These are phyloP conservation scores for Saturnia japonica DNA, from an alignment of 2,888 invertebrate species.

Conservation along the genomic window DNA sequence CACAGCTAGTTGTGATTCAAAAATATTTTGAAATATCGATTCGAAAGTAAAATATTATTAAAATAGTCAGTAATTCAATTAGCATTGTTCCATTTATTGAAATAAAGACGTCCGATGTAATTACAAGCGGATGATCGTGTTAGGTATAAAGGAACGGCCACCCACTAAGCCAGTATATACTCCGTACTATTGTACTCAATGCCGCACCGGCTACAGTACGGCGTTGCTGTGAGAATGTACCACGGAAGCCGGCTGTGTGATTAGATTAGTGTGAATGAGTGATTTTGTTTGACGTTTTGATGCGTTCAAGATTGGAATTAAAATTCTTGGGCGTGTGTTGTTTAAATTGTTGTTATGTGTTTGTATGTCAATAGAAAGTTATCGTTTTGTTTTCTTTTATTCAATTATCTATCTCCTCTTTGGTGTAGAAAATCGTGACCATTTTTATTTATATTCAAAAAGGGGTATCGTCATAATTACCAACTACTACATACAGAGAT, in stretches of 20 bases:
- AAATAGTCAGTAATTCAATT: conserved; percentile 7
- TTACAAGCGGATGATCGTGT: conserved; percentile 19
- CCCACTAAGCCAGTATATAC: conserved; percentile 29
- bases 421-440: not conserved
- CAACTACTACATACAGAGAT: too few relatives aligned
- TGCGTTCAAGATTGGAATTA: conserved; percentile 25
- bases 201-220: conserved; percentile 7
- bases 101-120: conserved; percentile 22
- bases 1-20: too few relatives aligned
- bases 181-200: not conserved
- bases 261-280: conserved; percentile 62
- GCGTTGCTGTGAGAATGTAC: conserved; percentile 49
- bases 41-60: not conserved
- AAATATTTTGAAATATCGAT: too few relatives aligned
- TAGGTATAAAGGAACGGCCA: conserved; percentile 25
- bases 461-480: too few relatives aligned
- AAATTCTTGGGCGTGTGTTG: conserved; percentile 17
- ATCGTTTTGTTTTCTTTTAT: not conserved
- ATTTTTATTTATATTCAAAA: too few relatives aligned
- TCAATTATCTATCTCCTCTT: not conserved
- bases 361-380: not conserved
- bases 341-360: conserved; percentile 5
- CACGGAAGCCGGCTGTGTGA: conserved; percentile 56
- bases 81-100: conserved; percentile 19
- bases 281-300: conserved; percentile 57